Conservation (phyloP, 2,113 vertebrate genomes). For the Vidua macroura region DNA sequence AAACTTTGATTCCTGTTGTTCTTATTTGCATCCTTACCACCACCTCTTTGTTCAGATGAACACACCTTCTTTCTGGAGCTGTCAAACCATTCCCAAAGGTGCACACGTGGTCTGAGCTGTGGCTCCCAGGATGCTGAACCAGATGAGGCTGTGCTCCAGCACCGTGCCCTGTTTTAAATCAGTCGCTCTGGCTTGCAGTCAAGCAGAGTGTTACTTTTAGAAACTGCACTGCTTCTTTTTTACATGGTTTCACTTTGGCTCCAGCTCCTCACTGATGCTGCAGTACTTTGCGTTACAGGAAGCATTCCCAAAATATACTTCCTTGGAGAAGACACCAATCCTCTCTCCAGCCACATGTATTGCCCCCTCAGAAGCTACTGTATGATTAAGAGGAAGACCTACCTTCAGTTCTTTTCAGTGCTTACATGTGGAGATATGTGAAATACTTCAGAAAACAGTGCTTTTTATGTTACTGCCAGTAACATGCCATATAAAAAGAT, state of each 20-base stretch:
- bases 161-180: slow-evolving; percentile 43
- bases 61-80: neutral
- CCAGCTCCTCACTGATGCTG: neutral
- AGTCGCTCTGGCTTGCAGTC: slow-evolving; percentile 28
- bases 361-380: slow-evolving; percentile 55
- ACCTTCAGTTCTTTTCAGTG: slow-evolving; percentile 33
- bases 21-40: neutral
- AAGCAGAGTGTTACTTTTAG: slow-evolving; percentile 28
- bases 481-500: slow-evolving; percentile 71
- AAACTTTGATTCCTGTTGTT: neutral
- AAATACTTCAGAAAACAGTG: slow-evolving; percentile 67
- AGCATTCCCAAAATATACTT: neutral
- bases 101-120: neutral
- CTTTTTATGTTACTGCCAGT: slow-evolving; percentile 68
- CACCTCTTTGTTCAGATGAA: neutral
- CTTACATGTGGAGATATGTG: slow-evolving; percentile 62
- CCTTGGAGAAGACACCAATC: slow-evolving; percentile 22
- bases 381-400: slow-evolving; percentile 29
- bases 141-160: neutral
- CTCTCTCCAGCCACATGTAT: neutral
- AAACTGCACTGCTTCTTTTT: slow-evolving; percentile 20
- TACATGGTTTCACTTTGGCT: slow-evolving; percentile 35
- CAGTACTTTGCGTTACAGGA: neutral
- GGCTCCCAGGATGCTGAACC: neutral
- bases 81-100: neutral